Base-by-base conservation (phyloP, 2,113 vertebrate species). In the Panthera tigris region DNA sequence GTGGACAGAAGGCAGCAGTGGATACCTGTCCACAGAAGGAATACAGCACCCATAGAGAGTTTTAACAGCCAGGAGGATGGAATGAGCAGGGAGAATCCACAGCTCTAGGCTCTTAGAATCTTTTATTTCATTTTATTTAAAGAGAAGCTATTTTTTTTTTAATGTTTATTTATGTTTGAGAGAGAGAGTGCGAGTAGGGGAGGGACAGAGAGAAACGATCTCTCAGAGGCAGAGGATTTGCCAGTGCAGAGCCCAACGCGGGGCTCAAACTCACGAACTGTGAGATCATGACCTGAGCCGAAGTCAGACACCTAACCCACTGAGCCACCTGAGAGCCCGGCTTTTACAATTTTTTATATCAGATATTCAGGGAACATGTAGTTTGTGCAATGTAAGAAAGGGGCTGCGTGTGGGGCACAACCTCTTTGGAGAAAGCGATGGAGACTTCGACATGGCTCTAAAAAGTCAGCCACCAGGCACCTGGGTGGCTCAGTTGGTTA, bases 371-470 rank as follows among this genome's bases (percentile, higher is more conserved):
- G 55, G 27, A 79, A 91, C 1, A 0, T 12, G 4, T 52, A 74
- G 78, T 41, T 66, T 73, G 11, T 61, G 85, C n/a, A 48, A 85
- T 80, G 41, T 39, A 21, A 86, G 66, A 93, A 89, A 96, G 36
- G 80, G 5, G 14, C 89, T n/a, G 13, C 78, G 71, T 27, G 27
- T 4, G 29, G 69, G 83, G 80, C 18, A 8, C 5, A 29, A 85
- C 50, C 83, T 94, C 91, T 66, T 33, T 80, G 92, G 84, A 83
- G 74, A 97, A 89, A 92, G 61, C 11, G 10, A 23, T 31, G 25
- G 68, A 80, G 79, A 91, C 48, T 81, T 74, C 69, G 3, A 12
- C 94, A 92, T 36, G 78, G 61, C 76, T 94, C 83, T 85, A 41
- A 41, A 69, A 94, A 76, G 81, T 90, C 86, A 57, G 95, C 48